Evolutionary conservation across 2,888 invertebrate species (phyloP), one percentile per base, ranked within the genome.

Genomic region (Noctuana brunneofusca): DNA sequence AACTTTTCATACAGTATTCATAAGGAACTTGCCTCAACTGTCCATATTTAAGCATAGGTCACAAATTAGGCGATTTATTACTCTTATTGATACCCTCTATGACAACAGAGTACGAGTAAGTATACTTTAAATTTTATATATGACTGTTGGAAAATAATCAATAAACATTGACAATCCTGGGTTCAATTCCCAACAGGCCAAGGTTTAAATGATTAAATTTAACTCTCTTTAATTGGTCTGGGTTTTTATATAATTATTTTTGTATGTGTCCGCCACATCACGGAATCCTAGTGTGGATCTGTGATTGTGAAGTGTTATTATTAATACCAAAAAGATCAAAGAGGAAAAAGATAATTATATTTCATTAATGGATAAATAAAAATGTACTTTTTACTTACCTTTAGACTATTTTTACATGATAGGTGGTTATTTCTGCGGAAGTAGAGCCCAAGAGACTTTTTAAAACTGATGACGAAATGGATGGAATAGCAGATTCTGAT

Each of bases 11-110:
- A 98, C 98, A 16, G 95, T 99, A 43, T 95, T 99, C 68, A 96
- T 99, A 73, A 92, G 97, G 71, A 94, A 98, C 83, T 92, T 99
- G 54, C 99, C 98, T 0, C 94, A 95, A 77, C 88, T 99, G 78
- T 96, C 95, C 73, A 75, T 90, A 50, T 84, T 96, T 48, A 93
- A 93, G 69, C 89, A 95, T 49, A 95, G 97, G 81, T 96, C 97
- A n/a, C 96, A 97, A 85, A 95, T 97, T 57, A 93, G 99, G 75
- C 93, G 99, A 69, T 99, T 99, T 83, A 99, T 99, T 66, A 98
- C 98, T 0, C 93, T 99, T 14, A 97, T 99, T 72, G 99, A 99
- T 83, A 98, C 98, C 0, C 92, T 99, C 9, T 99, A 99, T 81
- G 99, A 99, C 85, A 96, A 97, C 78, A 95, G 94, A 91, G 97